A percentile compares a stretch with the other conserved stretches of the same genome.
Conservation (phyloP, 2,797 vertebrate species). For the Xiphophorus birchmanni region DNA sequence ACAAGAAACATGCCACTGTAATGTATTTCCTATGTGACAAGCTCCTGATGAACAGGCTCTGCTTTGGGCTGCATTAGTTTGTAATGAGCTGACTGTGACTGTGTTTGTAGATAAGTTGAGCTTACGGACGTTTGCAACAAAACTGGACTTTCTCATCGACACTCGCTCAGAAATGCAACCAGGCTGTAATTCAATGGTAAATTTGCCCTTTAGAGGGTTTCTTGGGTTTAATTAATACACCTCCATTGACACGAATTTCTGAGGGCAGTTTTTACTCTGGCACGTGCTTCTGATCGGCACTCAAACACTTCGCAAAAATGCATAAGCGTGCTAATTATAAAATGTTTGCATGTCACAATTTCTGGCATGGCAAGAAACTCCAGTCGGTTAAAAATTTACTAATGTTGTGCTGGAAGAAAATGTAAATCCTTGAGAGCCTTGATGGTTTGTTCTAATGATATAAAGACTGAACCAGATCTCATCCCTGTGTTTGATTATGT, state of each 20-base stretch:
- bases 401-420: neutral
- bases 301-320: neutral
- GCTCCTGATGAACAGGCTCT: neutral
- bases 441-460: neutral
- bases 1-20: neutral
- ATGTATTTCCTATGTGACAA: neutral
- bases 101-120: neutral
- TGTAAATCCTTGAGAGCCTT: neutral
- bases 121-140: neutral
- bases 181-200: neutral
- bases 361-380: neutral
- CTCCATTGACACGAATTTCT: neutral
- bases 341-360: neutral
- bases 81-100: neutral
- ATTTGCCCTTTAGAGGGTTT: neutral
- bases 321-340: neutral
- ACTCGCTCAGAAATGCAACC: neutral
- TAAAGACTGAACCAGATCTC: neutral
- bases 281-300: neutral
- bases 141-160: neutral
- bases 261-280: neutral
- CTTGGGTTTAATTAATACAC: neutral
- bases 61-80: neutral
- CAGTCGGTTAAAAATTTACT: neutral
- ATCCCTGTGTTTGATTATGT: neutral